phyloP scores from a whole-genome alignment of 2,797 vertebrate genomes.

The Okamejei kenojei region DNA sequence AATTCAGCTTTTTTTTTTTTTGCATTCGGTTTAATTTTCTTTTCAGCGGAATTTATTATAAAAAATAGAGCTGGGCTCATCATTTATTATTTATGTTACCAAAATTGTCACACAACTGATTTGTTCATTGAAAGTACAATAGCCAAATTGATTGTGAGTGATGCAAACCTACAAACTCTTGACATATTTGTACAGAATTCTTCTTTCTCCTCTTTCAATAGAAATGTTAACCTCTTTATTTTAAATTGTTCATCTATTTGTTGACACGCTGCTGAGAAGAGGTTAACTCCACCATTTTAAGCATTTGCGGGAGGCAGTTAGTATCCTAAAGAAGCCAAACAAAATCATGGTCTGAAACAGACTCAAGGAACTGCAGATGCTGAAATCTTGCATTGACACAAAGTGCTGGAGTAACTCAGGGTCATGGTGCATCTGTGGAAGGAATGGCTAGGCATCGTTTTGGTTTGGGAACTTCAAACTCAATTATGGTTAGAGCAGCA shows the following conservation, averaged over 20 bases:
- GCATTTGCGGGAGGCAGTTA: neutral
- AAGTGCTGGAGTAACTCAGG: no score
- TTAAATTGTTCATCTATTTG: neutral
- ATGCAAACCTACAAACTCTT: neutral
- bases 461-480: no score
- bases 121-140: neutral
- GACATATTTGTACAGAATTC: neutral
- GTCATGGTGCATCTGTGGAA: no score
- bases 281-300: neutral
- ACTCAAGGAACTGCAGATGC: no score
- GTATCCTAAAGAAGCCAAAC: neutral
- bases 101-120: neutral
- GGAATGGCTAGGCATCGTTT: no score
- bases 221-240: neutral
- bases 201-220: neutral
- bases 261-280: neutral
- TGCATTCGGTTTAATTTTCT: neutral
- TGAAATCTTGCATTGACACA: no score
- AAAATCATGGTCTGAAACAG: neutral
- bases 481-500: no score
- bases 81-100: neutral
- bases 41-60: neutral
- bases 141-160: neutral
- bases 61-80: neutral
- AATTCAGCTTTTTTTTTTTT: neutral